Base-by-base conservation (phyloP, 2,797 vertebrate genomes). In the Pelochelys cantorii region DNA sequence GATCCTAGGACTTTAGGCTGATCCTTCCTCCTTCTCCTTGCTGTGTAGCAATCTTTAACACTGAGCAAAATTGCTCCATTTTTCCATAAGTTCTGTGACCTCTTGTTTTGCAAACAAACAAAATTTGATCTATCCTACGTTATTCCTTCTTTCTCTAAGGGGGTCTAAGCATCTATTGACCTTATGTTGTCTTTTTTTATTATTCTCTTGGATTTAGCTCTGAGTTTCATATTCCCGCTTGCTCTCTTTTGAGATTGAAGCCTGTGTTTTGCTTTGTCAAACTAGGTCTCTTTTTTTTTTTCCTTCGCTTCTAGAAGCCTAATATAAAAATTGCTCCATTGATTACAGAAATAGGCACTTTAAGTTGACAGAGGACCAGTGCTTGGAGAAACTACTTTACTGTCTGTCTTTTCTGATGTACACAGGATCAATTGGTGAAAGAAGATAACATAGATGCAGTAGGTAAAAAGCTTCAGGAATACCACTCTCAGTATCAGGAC, bases 361-460 rank as follows among this genome's bases (percentile, higher is more conserved):
- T 18, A 78, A 95, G 78, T 89, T 88, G 37, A 82, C 60, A 79
- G 88, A 88, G 5, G 23, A 92, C 87, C 82, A 60, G 55, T 93
- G 74, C 81, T 90, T 89, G 84, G 91, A 62, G 68, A 92, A 93
- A 27, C 23, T 27, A 77, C 42, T 77, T 77, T 89, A 74, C 86
- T 90, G 96, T 34, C 57, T 92, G 92, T 91, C 86, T 48, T 95
- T 90, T 92, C 96, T 96, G 82, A 18, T 95, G 37, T 94, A 54
- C 95, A 81, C 94, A 99, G 99, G 99, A 99, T 98, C 99, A 99
- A 96, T 97, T 99, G 97, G 99, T 99, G 82, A 99, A 99, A 98
- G 99, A 99, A 98, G 99, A 99, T 96, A 99, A 98, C 90, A 99
- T 99, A 62, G 99, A 99, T 75, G 99, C 99, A 18, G 99, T 99